Evolutionary conservation across 2,113 vertebrate genomes (phyloP).

Genomic region (Mesembrinibis cayennensis): DNA sequence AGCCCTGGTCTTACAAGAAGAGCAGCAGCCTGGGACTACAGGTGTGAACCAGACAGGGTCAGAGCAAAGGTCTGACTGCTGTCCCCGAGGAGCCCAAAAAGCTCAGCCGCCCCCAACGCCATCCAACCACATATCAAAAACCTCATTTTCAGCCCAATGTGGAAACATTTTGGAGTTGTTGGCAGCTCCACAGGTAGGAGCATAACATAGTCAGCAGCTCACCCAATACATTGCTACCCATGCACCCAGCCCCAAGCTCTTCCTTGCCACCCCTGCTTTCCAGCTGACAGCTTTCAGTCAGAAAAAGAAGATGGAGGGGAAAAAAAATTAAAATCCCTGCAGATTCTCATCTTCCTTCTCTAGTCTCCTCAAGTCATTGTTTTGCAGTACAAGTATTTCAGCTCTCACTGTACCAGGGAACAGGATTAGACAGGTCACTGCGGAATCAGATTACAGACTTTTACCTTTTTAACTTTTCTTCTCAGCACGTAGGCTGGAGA

Average conservation of each 20-base stretch:
- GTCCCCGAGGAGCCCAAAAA: background rate
- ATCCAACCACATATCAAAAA: background rate
- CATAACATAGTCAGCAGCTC: rapidly evolving
- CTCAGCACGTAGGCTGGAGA: slow-evolving; percentile 68
- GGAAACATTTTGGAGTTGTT: rapidly evolving
- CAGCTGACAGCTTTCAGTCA: slow-evolving; percentile 70
- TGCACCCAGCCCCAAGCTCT: background rate
- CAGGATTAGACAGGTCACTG: slow-evolving; percentile 75
- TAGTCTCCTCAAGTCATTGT: slow-evolving; percentile 46
- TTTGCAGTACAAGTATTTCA: slow-evolving; percentile 59
- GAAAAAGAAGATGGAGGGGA: background rate
- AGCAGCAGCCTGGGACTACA: background rate
- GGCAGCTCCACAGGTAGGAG: background rate
- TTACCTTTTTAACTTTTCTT: slow-evolving; percentile 67
- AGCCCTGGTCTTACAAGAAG: background rate
- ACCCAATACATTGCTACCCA: background rate
- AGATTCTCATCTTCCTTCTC: slow-evolving; percentile 43
- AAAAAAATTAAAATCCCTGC: background rate
- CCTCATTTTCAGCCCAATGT: background rate
- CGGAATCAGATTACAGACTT: slow-evolving; percentile 72
- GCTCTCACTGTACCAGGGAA: slow-evolving; percentile 41
- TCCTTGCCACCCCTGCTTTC: slow-evolving; percentile 8
- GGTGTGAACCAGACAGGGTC: background rate
- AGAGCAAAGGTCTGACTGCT: background rate
- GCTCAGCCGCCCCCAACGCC: background rate